A percentile compares a stretch with the other conserved stretches of the same genome.
Evolutionary conservation across 2,888 invertebrate genomes (phyloP).

Genomic region (Habroteleia sp.): DNA sequence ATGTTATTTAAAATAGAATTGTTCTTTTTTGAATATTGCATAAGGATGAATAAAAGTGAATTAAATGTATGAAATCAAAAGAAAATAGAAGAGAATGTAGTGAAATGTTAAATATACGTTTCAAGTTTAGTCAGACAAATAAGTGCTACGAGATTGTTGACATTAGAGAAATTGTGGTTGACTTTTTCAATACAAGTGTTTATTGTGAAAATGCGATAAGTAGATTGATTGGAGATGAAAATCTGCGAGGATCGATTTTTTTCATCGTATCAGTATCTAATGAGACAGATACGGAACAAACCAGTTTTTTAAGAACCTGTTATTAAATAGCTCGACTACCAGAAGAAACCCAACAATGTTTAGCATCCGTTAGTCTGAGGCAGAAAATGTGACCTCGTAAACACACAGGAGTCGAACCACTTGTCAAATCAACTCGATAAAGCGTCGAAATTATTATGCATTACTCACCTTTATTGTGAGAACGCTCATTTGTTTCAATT

Average conservation of each 20-base stretch:
- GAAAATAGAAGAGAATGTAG: no score
- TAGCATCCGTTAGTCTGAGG: conserved; percentile 64
- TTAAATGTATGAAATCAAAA: no score
- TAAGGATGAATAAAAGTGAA: no score
- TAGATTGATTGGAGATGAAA: conserved; percentile 45
- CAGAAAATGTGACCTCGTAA: conserved; percentile 64
- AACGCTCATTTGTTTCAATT: conserved; percentile 34
- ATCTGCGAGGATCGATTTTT: conserved; percentile 61
- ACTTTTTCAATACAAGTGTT: conserved; percentile 31
- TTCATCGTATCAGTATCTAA: conserved; percentile 52
- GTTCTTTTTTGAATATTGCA: no score
- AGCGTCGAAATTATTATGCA: conserved; percentile 62
- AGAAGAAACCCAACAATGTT: conserved; percentile 65
- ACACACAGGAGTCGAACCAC: conserved; percentile 62
- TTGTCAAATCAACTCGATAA: conserved; percentile 64
- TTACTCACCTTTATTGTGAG: conserved; percentile 55
- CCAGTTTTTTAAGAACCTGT: conserved; percentile 66
- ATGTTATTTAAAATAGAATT: no score
- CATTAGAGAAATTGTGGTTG: conserved; percentile 14
- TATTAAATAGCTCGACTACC: conserved; percentile 65
- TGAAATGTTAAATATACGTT: no score
- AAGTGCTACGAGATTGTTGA: conserved; percentile 9
- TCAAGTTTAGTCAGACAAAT: not conserved
- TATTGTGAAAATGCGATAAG: conserved; percentile 48
- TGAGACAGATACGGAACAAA: conserved; percentile 65